Evolutionary conservation across 1,140 invertebrate species (phyloP), one percentile per base, ranked within the genome.

Genomic region (Mactra quadrangularis): DNA sequence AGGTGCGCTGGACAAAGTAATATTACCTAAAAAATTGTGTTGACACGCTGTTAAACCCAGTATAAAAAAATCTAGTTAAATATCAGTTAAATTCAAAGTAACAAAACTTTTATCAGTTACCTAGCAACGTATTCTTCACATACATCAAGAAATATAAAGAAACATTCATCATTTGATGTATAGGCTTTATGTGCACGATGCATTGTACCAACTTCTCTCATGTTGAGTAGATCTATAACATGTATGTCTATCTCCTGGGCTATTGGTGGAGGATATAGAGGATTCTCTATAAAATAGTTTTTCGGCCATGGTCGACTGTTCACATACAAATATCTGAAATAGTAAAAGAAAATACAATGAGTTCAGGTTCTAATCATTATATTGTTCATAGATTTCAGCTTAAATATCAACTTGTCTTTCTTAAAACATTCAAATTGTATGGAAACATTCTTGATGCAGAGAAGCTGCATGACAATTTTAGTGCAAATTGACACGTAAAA

Each of bases 181-280:
- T 96, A 98, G 1, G 96, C 96, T 92, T 96, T 96, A 90, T 97
- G 97, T 17, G 96, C 94, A 74, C 96, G 94, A n/a, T 97, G 90
- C 95, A 97, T 97, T 53, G 95, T 96, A 3, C 96, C 97, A 22
- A 97, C 92, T 93, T 96, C 94, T 89, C 96, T 95, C 35, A 97
- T 93, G 0, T 95, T 96, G 45, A 95, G 94, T 78, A 97, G 93
- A 93, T 97, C 97, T 86, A 97, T 97, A 0, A 97, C 96, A 88
- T 97, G 96, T 86, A 97, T 96, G 90, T 98, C 97, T 74, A 97
- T 97, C 94, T 97, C 96, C 93, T 97, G 96, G n/a, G 97, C 96
- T 87, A 97, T 97, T 0, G 96, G 96, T 2, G 97, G 97, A 38
- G 97, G 97, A 88, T 96, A 95, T 17, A 97, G 92, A 0, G 96